These are phyloP conservation scores for Mormyrus lacerda DNA, from an alignment of 2,113 vertebrate genomes.

Conservation along the genomic window DNA sequence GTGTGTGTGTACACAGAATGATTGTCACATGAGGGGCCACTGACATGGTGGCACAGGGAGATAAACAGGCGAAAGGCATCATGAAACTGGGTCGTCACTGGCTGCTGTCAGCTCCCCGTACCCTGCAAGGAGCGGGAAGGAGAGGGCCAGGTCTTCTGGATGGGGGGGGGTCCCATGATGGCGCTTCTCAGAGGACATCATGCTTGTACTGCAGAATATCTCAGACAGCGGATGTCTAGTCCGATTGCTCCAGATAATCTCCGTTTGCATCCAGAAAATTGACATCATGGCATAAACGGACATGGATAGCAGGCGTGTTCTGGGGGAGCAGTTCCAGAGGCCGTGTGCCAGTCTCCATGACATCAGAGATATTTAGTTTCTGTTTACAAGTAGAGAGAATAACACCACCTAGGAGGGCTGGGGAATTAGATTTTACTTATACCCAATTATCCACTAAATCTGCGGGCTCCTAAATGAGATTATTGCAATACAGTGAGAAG, in stretches of 20 bases:
- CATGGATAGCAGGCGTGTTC: neutral
- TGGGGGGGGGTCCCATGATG: neutral
- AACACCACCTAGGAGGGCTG: slow-evolving; percentile 54
- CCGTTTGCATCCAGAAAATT: neutral
- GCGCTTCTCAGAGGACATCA: neutral
- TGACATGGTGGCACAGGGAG: slow-evolving; percentile 22
- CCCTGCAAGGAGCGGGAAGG: neutral
- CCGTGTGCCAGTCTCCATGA: neutral
- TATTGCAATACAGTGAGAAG: slow-evolving; percentile 62
- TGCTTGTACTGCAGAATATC: neutral
- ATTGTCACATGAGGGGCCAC: slow-evolving; percentile 28
- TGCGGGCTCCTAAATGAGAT: slow-evolving; percentile 67
- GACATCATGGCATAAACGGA: neutral
- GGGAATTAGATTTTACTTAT: slow-evolving; percentile 65
- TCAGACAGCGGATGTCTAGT: neutral
- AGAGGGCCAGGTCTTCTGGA: neutral
- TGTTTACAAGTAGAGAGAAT: slow-evolving; percentile 50
- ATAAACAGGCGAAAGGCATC: slow-evolving; percentile 35
- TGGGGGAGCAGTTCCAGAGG: neutral
- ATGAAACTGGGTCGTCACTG: neutral
- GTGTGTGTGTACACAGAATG: slow-evolving; percentile 3
- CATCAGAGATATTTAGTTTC: slow-evolving; percentile 29
- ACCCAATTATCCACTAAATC: slow-evolving; percentile 71
- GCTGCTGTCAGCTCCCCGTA: neutral
- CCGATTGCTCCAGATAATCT: neutral